These are phyloP conservation scores for Pachypsylla venusta DNA, from an alignment of 1,140 invertebrate species.

Conservation along the genomic window DNA sequence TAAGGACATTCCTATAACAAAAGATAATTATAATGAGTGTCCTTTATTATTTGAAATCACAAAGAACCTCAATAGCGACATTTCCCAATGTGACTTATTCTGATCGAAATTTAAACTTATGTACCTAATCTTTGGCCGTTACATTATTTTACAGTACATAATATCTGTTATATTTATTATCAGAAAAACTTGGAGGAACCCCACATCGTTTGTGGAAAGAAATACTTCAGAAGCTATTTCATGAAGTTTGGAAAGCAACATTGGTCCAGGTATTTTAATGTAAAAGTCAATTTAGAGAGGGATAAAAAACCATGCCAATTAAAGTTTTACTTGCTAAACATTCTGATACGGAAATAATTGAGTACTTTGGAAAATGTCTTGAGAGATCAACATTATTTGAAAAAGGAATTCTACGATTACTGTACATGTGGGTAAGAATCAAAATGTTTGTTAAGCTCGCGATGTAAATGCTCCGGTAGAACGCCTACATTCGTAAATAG, in stretches of 20 bases:
- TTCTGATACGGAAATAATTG: no score
- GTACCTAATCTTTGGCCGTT: neutral
- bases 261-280: no score
- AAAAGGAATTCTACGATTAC: slow-evolving; percentile 12
- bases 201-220: no score
- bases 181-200: no score
- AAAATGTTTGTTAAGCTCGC: slow-evolving; percentile 54
- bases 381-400: neutral
- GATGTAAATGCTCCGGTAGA: slow-evolving; percentile 50
- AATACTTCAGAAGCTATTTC: no score
- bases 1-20: neutral
- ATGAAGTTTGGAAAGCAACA: no score
- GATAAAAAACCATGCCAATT: no score
- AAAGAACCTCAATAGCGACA: neutral
- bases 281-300: no score
- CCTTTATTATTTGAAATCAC: slow-evolving; percentile 3
- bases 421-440: slow-evolving; percentile 42
- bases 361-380: slow-evolving; percentile 9
- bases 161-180: no score
- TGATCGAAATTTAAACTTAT: neutral
- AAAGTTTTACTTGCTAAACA: no score
- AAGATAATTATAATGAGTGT: neutral
- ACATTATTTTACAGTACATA: no score
- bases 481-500: slow-evolving; percentile 59
- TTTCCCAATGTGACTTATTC: neutral